These are phyloP conservation scores for Smithornis capensis DNA, from an alignment of 2,113 vertebrate genomes.

Conservation along the genomic window DNA sequence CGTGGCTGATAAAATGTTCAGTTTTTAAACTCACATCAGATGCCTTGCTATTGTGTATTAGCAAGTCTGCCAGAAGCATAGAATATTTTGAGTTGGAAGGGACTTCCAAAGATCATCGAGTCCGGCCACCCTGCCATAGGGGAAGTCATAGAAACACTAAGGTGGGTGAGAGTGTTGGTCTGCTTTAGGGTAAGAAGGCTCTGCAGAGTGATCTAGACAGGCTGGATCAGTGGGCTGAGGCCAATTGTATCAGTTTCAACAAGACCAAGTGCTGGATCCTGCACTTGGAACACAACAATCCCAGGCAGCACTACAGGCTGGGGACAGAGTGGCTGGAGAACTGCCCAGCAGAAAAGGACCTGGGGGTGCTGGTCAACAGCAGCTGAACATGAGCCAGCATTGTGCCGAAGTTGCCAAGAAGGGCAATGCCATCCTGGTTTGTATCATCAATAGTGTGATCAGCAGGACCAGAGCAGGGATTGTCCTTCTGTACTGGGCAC, in stretches of 20 bases:
- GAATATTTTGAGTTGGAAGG: neutral
- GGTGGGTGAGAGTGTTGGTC: neutral
- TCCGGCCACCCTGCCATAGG: neutral
- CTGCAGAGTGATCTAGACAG: neutral
- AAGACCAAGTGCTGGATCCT: neutral
- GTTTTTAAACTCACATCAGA: neutral
- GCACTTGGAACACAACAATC: accelerated
- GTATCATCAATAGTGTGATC: accelerated
- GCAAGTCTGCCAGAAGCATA: accelerated
- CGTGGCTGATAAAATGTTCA: neutral
- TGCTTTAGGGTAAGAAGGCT: neutral
- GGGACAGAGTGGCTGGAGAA: neutral
- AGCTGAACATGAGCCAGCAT: accelerated
- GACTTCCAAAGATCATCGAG: neutral
- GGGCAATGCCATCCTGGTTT: neutral
- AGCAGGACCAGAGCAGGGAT: neutral
- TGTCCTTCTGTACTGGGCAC: accelerated
- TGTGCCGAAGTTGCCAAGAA: neutral
- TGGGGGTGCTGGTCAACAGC: accelerated
- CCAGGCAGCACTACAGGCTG: neutral
- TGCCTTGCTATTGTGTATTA: neutral
- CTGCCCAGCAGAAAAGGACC: neutral
- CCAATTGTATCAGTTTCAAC: accelerated
- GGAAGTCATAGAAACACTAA: neutral
- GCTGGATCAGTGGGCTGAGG: neutral